Base-by-base conservation (phyloP, 2,797 vertebrate species). In the Acanthopagrus latus region DNA sequence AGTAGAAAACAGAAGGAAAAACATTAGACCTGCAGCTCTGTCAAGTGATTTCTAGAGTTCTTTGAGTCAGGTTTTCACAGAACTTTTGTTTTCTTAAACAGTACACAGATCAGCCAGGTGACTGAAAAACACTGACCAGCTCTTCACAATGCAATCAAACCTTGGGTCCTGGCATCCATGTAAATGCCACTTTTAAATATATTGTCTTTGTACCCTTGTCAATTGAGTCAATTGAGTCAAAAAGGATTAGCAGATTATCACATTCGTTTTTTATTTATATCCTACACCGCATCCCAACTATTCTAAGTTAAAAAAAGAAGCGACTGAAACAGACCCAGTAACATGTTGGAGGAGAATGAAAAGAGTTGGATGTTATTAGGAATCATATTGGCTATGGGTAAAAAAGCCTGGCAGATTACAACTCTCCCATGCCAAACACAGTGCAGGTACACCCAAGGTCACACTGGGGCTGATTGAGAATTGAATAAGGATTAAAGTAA, bases 361-460 rank as follows among this genome's bases (percentile, higher is more conserved):
- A 80, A 79, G 57, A 85, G 78, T 70, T 65, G 68, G 78, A 64
- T 76, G 76, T 76, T 87, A 75, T 86, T 86, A 80, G 60, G 70
- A 88, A 68, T 38, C 25, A 11, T 52, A 63, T 52, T 83, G 64
- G 70, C 84, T 76, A 64, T 76, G 38, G 21, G 17, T 41, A 59
- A 41, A 86, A 74, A 71, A 84, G 66, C n/a, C 59, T 82, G 63
- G 78, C 79, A 47, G 63, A 54, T 29, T 2, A 25, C 46, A 68
- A 11, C 33, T 50, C 47, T 58, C 20, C 67, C 29, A 62, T 60
- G 62, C 52, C 67, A 76, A 83, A 52, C 1, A 38, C 41, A 66
- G 63, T 29, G 68, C 63, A 29, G 76, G 62, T 18, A 64, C 46
- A 74, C 38, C 62, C 27, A 41, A 55, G 54, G 29, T 74, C 69